Evolutionary conservation across 2,113 vertebrate species (phyloP), one percentile per base, ranked within the genome.

Genomic region (Percina caprodes): DNA sequence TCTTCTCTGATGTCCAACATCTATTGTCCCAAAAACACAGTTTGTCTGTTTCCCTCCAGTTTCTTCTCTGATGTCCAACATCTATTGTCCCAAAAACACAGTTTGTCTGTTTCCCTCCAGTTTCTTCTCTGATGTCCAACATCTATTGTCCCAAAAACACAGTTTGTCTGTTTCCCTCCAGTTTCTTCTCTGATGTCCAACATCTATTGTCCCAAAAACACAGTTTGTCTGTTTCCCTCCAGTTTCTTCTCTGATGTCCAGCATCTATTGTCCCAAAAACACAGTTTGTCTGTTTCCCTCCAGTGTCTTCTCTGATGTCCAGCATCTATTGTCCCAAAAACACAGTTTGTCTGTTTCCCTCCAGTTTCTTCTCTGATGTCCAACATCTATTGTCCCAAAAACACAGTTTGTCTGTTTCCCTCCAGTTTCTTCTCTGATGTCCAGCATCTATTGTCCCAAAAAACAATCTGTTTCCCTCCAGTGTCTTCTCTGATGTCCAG

Each of bases 291-390:
- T 30, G 18, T 48, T 56, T 58, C 6, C 42, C 1, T 21, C 58
- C 18, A 60, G 18, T 30, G 60, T 19, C 30, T 2, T 26, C 23
- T 60, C 18, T 30, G 26, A 30, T 30, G 26, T 30, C 26, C 26
- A 30, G 26, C 48, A 70, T 61, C 58, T 26, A 19, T 42, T 67
- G 68, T 54, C 63, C 56, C 74, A 35, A 23, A 83, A 75, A 71
- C 46, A 49, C 24, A 62, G 19, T n/a, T 2, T 30, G 26, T 30
- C 19, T 54, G 11, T 69, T 49, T 67, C 4, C 26, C 15, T 54
- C 6, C 54, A 30, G 26, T 30, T 2, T 30, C 2, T 30, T 30
- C 26, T 2, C 26, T 30, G 26, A 30, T 30, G 26, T 30, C 26
- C 26, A 30, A 30, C 48, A 70, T 61, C 52, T 26, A 19, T 42